Percentiles rank a stretch among this genome's conserved stretches.
These are phyloP conservation scores for Sebastes alutus DNA, from an alignment of 2,797 vertebrate species.

Conservation along the genomic window DNA sequence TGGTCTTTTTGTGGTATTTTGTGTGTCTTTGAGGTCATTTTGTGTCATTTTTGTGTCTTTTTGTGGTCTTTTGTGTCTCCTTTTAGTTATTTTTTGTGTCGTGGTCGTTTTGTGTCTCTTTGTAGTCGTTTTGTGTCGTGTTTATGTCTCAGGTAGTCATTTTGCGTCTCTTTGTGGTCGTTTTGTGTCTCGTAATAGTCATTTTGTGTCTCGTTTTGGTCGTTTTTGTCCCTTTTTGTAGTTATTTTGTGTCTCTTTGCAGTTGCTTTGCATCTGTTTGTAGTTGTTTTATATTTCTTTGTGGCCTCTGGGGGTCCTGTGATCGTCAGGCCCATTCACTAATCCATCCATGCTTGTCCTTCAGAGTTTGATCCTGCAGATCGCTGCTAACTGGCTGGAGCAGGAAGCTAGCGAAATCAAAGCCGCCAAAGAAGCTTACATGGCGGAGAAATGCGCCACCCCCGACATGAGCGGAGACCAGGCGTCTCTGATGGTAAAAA, in stretches of 20 bases:
- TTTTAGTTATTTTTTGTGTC: not conserved
- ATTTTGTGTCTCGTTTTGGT: not conserved
- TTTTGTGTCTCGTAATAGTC: not conserved
- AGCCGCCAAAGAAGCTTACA: conserved; percentile 56
- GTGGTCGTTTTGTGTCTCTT: not conserved
- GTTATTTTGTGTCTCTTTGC: not conserved
- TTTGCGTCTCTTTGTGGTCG: not conserved
- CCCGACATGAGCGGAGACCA: conserved; percentile 57
- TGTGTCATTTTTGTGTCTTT: not conserved
- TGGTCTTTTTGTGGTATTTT: not conserved
- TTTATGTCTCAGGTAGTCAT: not conserved
- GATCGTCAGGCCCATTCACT: not conserved
- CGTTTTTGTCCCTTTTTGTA: not conserved
- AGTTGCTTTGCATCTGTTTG: not conserved
- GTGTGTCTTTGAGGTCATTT: not conserved
- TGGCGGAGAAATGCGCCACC: conserved; percentile 57
- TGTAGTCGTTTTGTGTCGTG: not conserved
- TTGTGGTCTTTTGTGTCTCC: not conserved
- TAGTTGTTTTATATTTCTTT: not conserved
- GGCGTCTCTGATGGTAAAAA: conserved; percentile 63
- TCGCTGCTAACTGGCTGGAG: conserved; percentile 66
- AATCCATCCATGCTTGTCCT: not conserved
- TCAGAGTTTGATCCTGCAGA: conserved; percentile 83
- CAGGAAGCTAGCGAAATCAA: conserved; percentile 54
- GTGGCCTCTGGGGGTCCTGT: not conserved